Conservation (phyloP, 2,797 vertebrate species). For the Centroberyx gerrardi region DNA sequence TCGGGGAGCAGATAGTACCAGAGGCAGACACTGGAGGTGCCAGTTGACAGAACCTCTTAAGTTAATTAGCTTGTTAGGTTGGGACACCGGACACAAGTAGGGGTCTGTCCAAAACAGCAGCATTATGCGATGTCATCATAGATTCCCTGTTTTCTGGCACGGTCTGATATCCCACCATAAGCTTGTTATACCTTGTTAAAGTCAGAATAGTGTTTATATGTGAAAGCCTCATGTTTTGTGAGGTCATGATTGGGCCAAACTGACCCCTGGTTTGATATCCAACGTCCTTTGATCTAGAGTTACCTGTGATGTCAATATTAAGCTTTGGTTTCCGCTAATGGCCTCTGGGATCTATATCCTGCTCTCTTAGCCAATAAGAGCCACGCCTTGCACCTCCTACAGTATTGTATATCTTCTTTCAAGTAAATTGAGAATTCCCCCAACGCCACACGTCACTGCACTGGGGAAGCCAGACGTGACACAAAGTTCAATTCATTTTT, state of each 20-base stretch:
- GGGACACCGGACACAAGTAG: constrained; percentile 58
- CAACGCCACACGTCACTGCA: constrained; percentile 10
- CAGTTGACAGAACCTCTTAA: constrained; percentile 78
- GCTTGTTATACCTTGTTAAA: constrained; percentile 14
- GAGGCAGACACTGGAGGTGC: constrained; percentile 61
- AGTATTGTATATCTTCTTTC: constrained; percentile 67
- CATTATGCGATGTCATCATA: constrained; percentile 45
- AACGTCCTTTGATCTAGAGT: constrained; percentile 68
- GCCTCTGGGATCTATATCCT: constrained; percentile 65
- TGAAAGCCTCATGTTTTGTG: constrained; percentile 6
- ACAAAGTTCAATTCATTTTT: constrained; percentile 12
- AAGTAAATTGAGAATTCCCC: constrained; percentile 73
- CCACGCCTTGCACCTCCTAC: constrained; percentile 42
- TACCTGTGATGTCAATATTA: constrained; percentile 60
- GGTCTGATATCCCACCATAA: constrained; percentile 18
- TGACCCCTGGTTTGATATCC: constrained; percentile 38
- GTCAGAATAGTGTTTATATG: background rate
- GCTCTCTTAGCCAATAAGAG: constrained; percentile 51
- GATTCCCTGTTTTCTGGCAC: constrained; percentile 46
- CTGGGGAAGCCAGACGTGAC: constrained; percentile 33
- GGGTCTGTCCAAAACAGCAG: constrained; percentile 64
- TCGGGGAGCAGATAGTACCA: constrained; percentile 48
- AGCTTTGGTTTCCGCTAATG: constrained; percentile 73
- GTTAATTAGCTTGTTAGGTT: constrained; percentile 78
- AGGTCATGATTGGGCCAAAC: constrained; percentile 8